Conservation (phyloP, 2,113 vertebrate species). For the Dasyornis broadbenti region DNA sequence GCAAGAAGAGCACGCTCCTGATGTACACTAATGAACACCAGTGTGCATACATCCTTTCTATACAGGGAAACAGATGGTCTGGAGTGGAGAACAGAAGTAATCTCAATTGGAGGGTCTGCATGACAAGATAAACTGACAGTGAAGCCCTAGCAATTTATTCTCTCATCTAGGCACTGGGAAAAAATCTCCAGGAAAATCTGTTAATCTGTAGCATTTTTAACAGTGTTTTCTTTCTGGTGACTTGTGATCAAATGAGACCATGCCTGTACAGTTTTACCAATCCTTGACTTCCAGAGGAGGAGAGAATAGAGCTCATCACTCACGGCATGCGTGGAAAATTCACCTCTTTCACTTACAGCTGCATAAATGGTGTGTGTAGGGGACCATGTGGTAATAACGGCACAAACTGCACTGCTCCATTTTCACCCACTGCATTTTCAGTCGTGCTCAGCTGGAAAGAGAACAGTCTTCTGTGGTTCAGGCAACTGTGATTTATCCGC, state of each 20-base stretch:
- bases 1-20: slow-evolving; percentile 14
- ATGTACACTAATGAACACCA: slow-evolving; percentile 41
- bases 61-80: slow-evolving; percentile 57
- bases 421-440: background rate
- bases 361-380: background rate
- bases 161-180: slow-evolving; percentile 7
- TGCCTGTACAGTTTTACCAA: background rate
- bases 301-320: background rate
- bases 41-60: slow-evolving; percentile 10
- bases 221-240: slow-evolving; percentile 24
- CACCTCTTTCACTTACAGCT: background rate
- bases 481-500: background rate
- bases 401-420: background rate
- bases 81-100: slow-evolving; percentile 33
- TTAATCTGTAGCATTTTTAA: slow-evolving; percentile 30
- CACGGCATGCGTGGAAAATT: background rate
- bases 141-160: slow-evolving; percentile 14
- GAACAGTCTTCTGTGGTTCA: background rate
- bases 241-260: background rate
- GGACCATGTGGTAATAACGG: background rate
- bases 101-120: slow-evolving; percentile 51
- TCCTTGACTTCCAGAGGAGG: background rate
- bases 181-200: slow-evolving; percentile 17
- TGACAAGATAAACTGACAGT: slow-evolving; percentile 39
- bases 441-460: background rate